Evolutionary conservation across 2,797 vertebrate species (phyloP).

Genomic region (Coccyzus lansbergi): DNA sequence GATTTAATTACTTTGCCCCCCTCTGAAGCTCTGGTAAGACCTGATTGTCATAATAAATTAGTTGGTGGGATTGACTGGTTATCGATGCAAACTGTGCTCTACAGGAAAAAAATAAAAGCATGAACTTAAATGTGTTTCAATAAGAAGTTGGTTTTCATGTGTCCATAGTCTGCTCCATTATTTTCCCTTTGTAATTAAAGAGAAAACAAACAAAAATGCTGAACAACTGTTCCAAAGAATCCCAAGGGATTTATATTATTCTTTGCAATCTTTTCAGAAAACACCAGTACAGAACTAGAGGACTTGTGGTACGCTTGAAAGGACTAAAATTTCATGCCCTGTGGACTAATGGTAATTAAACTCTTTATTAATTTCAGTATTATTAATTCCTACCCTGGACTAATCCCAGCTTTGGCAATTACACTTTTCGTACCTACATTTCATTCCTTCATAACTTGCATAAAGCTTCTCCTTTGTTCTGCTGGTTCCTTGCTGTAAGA

Average conservation of each 20-base stretch:
- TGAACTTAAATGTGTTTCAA: too few relatives aligned
- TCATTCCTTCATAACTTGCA: neutral
- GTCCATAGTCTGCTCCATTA: neutral
- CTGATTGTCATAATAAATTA: neutral
- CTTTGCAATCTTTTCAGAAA: neutral
- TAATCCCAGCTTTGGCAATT: neutral
- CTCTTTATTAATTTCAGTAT: neutral
- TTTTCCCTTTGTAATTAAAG: neutral
- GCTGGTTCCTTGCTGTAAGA: neutral
- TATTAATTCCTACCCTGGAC: constrained; percentile 11
- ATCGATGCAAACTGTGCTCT: neutral
- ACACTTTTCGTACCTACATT: neutral
- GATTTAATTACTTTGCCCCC: neutral
- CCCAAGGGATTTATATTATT: neutral
- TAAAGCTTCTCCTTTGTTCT: neutral
- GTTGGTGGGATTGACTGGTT: neutral
- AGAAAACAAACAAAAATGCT: neutral
- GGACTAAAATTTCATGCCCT: neutral
- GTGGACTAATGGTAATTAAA: constrained; percentile 13
- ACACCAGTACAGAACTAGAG: neutral
- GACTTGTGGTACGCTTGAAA: rapidly evolving
- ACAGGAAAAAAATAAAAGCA: neutral
- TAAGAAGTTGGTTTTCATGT: neutral
- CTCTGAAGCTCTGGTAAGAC: neutral
- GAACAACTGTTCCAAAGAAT: neutral